These are phyloP conservation scores for Tipula lateralis DNA, from an alignment of 2,888 invertebrate species.

Conservation along the genomic window DNA sequence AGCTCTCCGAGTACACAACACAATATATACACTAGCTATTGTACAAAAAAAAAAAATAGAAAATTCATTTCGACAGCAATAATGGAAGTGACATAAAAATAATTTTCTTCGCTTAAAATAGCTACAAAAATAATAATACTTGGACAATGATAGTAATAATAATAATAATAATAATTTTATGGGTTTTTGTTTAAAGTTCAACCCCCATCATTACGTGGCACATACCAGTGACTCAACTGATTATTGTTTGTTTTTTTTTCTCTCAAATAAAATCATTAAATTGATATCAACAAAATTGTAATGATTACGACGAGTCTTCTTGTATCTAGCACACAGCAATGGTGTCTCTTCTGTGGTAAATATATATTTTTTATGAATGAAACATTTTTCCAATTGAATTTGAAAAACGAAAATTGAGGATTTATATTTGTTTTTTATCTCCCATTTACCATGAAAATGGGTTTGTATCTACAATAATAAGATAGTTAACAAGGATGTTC, in stretches of 20 bases:
- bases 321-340: not conserved
- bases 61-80: not conserved
- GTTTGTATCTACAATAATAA: not conserved
- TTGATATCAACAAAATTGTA: not conserved
- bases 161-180: not conserved
- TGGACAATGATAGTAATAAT: not conserved
- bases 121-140: not conserved
- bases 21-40: too few species aligned
- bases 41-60: not conserved
- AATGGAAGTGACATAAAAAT: constrained; percentile 11
- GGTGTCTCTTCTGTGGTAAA: not conserved
- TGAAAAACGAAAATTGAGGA: not conserved
- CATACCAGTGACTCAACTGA: too few species aligned
- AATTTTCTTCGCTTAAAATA: not conserved
- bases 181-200: not conserved
- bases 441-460: not conserved
- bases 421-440: not conserved
- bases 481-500: not conserved
- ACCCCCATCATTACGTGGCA: not conserved
- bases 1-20: not conserved
- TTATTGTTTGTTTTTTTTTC: not conserved
- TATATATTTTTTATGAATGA: not conserved
- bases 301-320: not conserved
- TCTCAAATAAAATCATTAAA: constrained; percentile 24
- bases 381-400: not conserved